Base-by-base conservation (phyloP, 1,140 invertebrate species). In the Zaprionus davidi region DNA sequence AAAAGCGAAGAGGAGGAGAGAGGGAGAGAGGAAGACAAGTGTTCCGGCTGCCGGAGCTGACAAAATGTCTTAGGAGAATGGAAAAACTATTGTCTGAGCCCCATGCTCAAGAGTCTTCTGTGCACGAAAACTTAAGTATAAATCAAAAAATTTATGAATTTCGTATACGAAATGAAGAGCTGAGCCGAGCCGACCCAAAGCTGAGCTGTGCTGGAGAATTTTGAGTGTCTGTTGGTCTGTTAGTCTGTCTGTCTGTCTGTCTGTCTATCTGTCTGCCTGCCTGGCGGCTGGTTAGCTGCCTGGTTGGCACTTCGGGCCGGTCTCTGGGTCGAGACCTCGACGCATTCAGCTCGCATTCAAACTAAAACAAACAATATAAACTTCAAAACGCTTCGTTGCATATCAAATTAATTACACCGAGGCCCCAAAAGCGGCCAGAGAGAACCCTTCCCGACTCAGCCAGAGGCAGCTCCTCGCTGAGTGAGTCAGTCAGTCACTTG, bases 311-410 rank as follows among this genome's bases (percentile, higher is more conserved):
- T 90, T 83, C 57, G 84, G 58, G 36, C 71, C 53, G 38, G 3
- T 24, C 75, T 81, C 75, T 75, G 82, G 78, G 77, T 81, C 73
- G 78, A 76, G 82, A 59, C 65, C 74, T 55, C 57, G 55, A 67
- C 72, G 79, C 46, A 51, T 51, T 51, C 46, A 51, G n/a, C 36
- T 38, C 41, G 41, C 70, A 75, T 78, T 87, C 74, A 72, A 41
- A 90, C 74, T 88, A 90, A 90, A 74, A 81, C 85, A 88, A 90
- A 88, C 85, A 88, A 90, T 90, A 88, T 81, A 88, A 90, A 90
- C 85, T 85, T 88, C 75, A 87, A 75, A 88, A 90, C 85, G 84
- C 85, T 90, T 88, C 81, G 84, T 90, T 90, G 84, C 84, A 88
- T 88, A 88, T 88, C 85, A 88, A 88, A 88, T 88, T 88, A 88